Conservation (phyloP, 1,140 invertebrate genomes). For the Lordiphosa clarofinis region DNA sequence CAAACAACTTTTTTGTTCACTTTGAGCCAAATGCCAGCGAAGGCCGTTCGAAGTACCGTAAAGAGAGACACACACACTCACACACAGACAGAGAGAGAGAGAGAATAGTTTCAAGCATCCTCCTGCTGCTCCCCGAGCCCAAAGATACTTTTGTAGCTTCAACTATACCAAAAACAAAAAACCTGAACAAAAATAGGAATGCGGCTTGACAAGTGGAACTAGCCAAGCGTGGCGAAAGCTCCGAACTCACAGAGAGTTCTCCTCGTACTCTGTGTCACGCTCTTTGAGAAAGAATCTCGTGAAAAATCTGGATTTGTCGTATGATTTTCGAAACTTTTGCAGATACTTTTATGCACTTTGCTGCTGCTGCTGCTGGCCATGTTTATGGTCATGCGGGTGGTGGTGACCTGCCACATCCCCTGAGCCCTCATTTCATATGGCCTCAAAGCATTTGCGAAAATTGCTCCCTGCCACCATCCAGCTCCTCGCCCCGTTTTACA, state of each 20-base stretch:
- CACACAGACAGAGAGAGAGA: constrained; percentile 1
- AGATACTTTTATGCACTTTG: constrained; percentile 41
- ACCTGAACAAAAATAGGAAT: constrained; percentile 55
- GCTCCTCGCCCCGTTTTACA: constrained; percentile 14
- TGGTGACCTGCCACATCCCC: constrained; percentile 2
- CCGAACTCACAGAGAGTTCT: constrained; percentile 3
- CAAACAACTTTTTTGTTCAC: constrained; percentile 52
- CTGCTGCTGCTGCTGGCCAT: constrained; percentile 15
- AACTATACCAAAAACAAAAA: constrained; percentile 16
- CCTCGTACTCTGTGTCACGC: not conserved
- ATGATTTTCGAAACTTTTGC: constrained; percentile 37
- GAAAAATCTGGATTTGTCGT: constrained; percentile 51
- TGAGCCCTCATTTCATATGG: constrained; percentile 35
- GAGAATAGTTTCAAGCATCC: constrained; percentile 30
- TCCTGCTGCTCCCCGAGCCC: constrained; percentile 6
- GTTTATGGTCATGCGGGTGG: constrained; percentile 30
- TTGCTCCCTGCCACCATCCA: constrained; percentile 9
- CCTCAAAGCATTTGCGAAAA: constrained; percentile 40
- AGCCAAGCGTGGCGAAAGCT: constrained; percentile 52
- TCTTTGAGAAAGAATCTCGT: constrained; percentile 1
- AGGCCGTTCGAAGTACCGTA: constrained; percentile 66
- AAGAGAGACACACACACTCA: constrained; percentile 8
- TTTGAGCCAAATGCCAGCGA: constrained; percentile 61
- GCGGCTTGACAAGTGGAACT: constrained; percentile 64
- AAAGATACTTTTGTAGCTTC: not conserved